These are phyloP conservation scores for Parnassius apollo DNA, from an alignment of 2,888 invertebrate species.

Conservation along the genomic window DNA sequence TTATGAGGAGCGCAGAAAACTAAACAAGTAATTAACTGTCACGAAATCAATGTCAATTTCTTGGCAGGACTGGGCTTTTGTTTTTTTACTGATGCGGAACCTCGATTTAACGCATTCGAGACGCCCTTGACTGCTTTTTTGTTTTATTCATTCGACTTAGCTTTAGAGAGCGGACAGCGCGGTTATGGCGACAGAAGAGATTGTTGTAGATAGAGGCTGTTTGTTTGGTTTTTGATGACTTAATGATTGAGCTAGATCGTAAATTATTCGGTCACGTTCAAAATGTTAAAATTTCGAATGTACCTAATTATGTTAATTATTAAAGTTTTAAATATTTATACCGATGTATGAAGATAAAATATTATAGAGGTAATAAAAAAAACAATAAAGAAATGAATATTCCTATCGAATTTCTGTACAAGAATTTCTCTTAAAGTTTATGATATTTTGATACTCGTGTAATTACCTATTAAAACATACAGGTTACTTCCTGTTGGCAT, in stretches of 20 bases:
- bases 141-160: conserved; percentile 18
- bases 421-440: no score
- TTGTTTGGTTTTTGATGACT: conserved; percentile 26
- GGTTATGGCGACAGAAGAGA: conserved; percentile 19
- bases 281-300: no score
- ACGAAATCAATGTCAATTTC: conserved; percentile 6
- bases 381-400: no score
- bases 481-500: no score
- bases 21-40: conserved; percentile 7
- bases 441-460: no score
- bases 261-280: not conserved
- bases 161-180: conserved; percentile 12
- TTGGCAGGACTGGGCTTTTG: not conserved
- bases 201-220: conserved; percentile 16
- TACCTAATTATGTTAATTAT: no score
- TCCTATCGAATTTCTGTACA: no score
- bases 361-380: no score
- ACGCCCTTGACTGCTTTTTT: conserved; percentile 12
- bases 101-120: conserved; percentile 16
- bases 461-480: no score
- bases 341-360: no score
- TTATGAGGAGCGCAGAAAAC: no score
- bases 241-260: conserved; percentile 14
- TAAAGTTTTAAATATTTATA: no score
- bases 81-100: conserved; percentile 21